Conservation (phyloP, 2,888 invertebrate genomes). For the Eilema caniola region DNA sequence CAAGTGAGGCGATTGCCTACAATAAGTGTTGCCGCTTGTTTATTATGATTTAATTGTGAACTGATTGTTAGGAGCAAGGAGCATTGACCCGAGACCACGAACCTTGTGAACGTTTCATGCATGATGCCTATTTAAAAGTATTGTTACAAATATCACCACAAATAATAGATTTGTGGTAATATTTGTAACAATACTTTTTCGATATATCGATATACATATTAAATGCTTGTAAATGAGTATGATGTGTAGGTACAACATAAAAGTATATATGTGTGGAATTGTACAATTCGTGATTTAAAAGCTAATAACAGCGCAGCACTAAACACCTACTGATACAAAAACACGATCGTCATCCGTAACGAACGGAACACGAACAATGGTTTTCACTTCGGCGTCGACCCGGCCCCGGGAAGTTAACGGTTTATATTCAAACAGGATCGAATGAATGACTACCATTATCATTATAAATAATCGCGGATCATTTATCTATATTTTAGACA, state of each 20-base stretch:
- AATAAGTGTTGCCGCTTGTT: constrained; percentile 18
- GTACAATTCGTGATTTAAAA: constrained; percentile 3
- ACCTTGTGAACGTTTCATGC: constrained; percentile 34
- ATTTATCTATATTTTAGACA: constrained; percentile 16
- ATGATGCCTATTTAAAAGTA: constrained; percentile 22
- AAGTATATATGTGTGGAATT: neutral
- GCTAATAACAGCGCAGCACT: constrained; percentile 21
- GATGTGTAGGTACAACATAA: neutral
- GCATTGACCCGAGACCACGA: constrained; percentile 37
- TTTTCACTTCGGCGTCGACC: constrained; percentile 38
- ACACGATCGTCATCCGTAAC: constrained; percentile 62
- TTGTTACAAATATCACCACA: neutral
- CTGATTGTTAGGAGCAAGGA: constrained; percentile 35
- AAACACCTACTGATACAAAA: constrained; percentile 46
- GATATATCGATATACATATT: neutral
- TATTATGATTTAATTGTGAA: constrained; percentile 34
- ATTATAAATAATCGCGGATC: constrained; percentile 45
- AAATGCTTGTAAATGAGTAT: neutral
- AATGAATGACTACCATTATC: constrained; percentile 44
- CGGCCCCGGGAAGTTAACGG: constrained; percentile 69
- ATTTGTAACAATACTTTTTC: too few species aligned
- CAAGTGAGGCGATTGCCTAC: constrained; percentile 6
- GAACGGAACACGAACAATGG: constrained; percentile 64
- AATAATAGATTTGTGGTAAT: too few species aligned
- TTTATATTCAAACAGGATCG: constrained; percentile 56